A percentile compares a stretch with the other conserved stretches of the same genome.
These are phyloP conservation scores for Toxotes lorentzi DNA, from an alignment of 2,797 vertebrate genomes.

Conservation along the genomic window DNA sequence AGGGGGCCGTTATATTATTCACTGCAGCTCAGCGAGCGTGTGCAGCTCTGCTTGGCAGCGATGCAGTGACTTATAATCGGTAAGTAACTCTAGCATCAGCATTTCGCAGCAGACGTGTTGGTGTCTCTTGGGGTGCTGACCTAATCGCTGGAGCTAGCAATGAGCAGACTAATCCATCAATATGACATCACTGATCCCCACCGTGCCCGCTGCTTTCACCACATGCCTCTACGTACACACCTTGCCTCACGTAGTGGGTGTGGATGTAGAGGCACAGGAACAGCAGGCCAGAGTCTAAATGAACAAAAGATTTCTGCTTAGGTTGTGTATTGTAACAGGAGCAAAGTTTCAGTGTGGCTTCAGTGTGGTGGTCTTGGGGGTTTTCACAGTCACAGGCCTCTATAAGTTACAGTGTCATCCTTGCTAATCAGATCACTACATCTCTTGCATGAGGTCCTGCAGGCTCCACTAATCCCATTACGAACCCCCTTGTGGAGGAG, in stretches of 20 bases:
- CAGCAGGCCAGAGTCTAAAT: conserved; percentile 20
- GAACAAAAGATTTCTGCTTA: conserved; percentile 19
- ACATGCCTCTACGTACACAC: conserved; percentile 39
- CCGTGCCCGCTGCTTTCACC: conserved; percentile 34
- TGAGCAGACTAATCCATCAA: conserved; percentile 82
- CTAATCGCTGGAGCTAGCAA: conserved; percentile 77
- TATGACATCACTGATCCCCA: conserved; percentile 69
- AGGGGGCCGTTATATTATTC: conserved; percentile 55
- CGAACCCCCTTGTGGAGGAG: conserved; percentile 47
- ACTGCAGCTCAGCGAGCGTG: conserved; percentile 27
- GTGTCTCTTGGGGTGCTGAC: conserved; percentile 78
- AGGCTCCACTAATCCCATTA: conserved; percentile 68
- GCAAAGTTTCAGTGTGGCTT: background rate
- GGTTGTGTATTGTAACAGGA: conserved; percentile 8
- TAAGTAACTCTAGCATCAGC: conserved; percentile 78
- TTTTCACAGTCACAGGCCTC: conserved; percentile 51
- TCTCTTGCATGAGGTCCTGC: conserved; percentile 57
- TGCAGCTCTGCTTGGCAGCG: conserved; percentile 54
- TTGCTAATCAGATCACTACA: conserved; percentile 73
- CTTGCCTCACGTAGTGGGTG: conserved; percentile 8
- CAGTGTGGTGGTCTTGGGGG: background rate
- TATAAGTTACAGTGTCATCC: conserved; percentile 65
- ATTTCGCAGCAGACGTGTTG: conserved; percentile 70
- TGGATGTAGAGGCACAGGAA: conserved; percentile 7
- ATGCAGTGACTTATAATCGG: conserved; percentile 77